These are phyloP conservation scores for Pristis pectinata DNA, from an alignment of 2,797 vertebrate species.

Conservation along the genomic window DNA sequence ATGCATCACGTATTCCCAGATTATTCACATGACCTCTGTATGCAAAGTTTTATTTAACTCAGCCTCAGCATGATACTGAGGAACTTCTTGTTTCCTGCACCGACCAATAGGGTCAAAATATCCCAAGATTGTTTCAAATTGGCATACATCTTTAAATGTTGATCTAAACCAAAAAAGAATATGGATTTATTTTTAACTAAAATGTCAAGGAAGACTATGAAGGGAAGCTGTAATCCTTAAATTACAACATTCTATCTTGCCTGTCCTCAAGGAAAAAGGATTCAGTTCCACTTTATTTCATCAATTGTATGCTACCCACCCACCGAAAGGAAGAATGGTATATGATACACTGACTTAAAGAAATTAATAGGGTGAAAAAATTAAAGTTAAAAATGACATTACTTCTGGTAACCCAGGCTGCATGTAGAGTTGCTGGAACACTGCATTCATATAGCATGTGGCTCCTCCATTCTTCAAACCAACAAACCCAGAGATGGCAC, in stretches of 20 bases:
- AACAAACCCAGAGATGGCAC: slow-evolving; percentile 89
- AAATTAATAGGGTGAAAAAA: background rate
- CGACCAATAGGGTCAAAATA: background rate
- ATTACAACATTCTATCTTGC: background rate
- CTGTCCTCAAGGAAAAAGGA: background rate
- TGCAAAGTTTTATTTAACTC: background rate
- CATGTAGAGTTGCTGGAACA: slow-evolving; percentile 99
- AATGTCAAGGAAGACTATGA: background rate
- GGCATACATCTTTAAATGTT: background rate
- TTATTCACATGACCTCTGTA: background rate
- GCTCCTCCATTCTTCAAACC: slow-evolving; percentile 95
- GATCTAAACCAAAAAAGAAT: background rate
- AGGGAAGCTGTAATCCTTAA: background rate
- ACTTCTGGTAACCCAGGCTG: slow-evolving; percentile 96
- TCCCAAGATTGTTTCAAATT: background rate
- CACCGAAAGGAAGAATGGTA: background rate
- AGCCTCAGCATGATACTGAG: background rate
- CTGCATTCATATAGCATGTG: slow-evolving; percentile 98
- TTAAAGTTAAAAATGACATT: slow-evolving; percentile 39
- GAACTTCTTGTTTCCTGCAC: background rate
- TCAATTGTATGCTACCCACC: too few relatives aligned
- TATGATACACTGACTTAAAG: background rate
- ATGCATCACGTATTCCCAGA: background rate
- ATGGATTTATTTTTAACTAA: background rate
- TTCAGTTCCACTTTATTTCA: background rate